phyloP scores from a whole-genome alignment of 2,797 vertebrate species.

The Hephaestus fuliginosus region DNA sequence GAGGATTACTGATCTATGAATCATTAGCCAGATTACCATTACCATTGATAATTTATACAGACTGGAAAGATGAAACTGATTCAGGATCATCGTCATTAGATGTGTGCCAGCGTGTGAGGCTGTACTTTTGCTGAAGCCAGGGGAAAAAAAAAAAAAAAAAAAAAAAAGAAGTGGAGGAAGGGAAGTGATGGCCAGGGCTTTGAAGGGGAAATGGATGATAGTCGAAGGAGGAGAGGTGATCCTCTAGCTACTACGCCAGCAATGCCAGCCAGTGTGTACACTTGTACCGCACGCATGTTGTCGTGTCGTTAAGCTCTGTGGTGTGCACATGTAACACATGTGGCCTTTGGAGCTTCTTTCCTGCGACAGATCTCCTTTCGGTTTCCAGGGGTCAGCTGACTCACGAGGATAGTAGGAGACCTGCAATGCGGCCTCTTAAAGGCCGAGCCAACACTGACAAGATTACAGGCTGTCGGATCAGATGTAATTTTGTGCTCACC shows the following conservation, averaged over 20 bases:
- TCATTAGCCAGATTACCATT: constrained; percentile 65
- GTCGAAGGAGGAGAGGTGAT: constrained; percentile 8
- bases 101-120: constrained; percentile 22
- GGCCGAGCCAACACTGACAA: constrained; percentile 35
- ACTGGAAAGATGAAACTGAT: constrained; percentile 57
- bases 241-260: constrained; percentile 5
- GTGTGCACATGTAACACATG: constrained; percentile 31
- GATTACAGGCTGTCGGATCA: constrained; percentile 54
- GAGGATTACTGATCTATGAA: constrained; percentile 59
- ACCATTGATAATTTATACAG: constrained; percentile 56
- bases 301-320: constrained; percentile 23
- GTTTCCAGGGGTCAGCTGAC: constrained; percentile 46
- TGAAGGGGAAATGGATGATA: constrained; percentile 38
- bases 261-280: constrained; percentile 15
- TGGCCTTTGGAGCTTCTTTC: constrained; percentile 13
- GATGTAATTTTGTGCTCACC: constrained; percentile 45
- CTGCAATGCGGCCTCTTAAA: constrained; percentile 13
- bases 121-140: constrained; percentile 27
- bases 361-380: constrained; percentile 14
- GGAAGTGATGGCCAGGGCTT: constrained; percentile 26
- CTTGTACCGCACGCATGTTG: constrained; percentile 13
- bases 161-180: constrained; percentile 26
- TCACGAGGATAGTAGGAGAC: constrained; percentile 24
- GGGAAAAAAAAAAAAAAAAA: background rate
- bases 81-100: constrained; percentile 35